Percentiles rank a stretch among this genome's conserved stretches.
These are phyloP conservation scores for Cyanistes caeruleus DNA, from an alignment of 2,113 vertebrate species.

Conservation along the genomic window DNA sequence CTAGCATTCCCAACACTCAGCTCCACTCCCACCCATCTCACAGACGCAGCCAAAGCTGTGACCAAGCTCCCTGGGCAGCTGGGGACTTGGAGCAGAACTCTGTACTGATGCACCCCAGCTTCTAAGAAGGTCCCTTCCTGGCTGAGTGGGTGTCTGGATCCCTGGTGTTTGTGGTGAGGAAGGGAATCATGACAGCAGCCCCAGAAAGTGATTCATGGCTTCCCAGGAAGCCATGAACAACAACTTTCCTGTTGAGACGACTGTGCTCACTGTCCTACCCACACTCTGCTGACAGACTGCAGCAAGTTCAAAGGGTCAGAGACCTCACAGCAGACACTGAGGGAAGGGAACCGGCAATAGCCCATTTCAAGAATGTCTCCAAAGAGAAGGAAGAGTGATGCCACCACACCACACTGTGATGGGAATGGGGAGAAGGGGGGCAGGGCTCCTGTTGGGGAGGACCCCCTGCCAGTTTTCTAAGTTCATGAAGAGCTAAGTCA, in stretches of 20 bases:
- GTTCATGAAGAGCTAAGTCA: accelerated
- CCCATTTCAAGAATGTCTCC: neutral
- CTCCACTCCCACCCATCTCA: accelerated
- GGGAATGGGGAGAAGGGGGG: accelerated
- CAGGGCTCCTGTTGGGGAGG: neutral
- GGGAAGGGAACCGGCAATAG: neutral
- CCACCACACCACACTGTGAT: accelerated
- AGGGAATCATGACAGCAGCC: neutral
- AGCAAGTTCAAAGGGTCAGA: neutral
- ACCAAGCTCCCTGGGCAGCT: neutral
- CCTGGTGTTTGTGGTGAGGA: accelerated
- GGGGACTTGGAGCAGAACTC: neutral
- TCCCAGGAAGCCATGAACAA: neutral
- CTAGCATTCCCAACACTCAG: neutral
- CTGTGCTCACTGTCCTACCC: neutral
- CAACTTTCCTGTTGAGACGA: neutral
- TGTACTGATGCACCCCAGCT: accelerated
- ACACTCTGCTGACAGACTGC: neutral
- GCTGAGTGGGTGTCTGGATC: neutral
- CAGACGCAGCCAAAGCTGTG: neutral
- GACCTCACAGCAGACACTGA: accelerated
- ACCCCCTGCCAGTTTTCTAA: neutral
- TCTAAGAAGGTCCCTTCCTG: neutral
- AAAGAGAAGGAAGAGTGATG: neutral
- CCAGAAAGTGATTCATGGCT: neutral